Evolutionary conservation across 2,888 invertebrate genomes (phyloP).

Genomic region (Agrochola litura): DNA sequence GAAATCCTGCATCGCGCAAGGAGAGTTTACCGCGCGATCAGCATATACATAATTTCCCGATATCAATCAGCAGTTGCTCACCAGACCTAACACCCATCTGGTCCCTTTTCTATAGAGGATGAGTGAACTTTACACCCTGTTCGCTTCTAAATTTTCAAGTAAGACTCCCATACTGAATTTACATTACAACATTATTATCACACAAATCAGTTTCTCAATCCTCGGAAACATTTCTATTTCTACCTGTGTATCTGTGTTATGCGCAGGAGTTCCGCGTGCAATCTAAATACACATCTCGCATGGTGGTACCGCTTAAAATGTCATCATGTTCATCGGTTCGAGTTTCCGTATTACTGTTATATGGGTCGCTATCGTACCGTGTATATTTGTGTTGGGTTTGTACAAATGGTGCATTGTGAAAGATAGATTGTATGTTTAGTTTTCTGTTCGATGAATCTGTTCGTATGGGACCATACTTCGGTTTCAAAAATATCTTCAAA

Average conservation of each 20-base stretch:
- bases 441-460: slow-evolving; percentile 1
- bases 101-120: too few relatives aligned
- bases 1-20: too few relatives aligned
- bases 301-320: slow-evolving; percentile 68
- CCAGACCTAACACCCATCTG: too few relatives aligned
- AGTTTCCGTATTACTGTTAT: slow-evolving; percentile 63
- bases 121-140: too few relatives aligned
- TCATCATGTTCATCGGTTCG: slow-evolving; percentile 59
- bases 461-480: not conserved
- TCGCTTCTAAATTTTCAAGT: too few relatives aligned
- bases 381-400: slow-evolving; percentile 29
- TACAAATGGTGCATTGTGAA: slow-evolving; percentile 8
- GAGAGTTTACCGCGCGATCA: too few relatives aligned
- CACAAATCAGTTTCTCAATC: slow-evolving; percentile 28
- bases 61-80: too few relatives aligned
- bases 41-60: too few relatives aligned
- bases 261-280: slow-evolving; percentile 65
- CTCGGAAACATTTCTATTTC: slow-evolving; percentile 53
- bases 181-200: too few relatives aligned
- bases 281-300: slow-evolving; percentile 68
- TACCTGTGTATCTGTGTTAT: slow-evolving; percentile 50
- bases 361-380: slow-evolving; percentile 43
- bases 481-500: not conserved
- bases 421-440: not conserved
- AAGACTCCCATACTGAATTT: too few relatives aligned